Evolutionary conservation across 1,140 invertebrate genomes (phyloP).

Genomic region (Harpegnathos saltator): DNA sequence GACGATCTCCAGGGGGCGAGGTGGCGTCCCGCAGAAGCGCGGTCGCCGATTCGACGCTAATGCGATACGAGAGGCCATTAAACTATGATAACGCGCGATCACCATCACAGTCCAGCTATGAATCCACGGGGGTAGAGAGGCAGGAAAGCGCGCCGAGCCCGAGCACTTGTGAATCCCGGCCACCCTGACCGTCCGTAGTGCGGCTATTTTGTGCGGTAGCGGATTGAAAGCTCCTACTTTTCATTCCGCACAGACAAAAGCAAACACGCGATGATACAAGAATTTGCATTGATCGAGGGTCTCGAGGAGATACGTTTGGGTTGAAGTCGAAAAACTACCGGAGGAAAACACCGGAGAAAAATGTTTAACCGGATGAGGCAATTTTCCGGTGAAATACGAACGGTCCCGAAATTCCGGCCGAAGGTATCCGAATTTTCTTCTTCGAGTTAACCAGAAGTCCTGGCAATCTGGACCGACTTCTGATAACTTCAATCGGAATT

Average conservation of each 20-base stretch:
- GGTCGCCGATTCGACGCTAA: constrained; percentile 12
- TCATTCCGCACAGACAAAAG: constrained; percentile 35
- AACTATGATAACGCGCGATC: constrained; percentile 74
- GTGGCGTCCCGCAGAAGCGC: constrained; percentile 1
- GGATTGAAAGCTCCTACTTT: neutral
- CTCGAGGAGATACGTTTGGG: no score
- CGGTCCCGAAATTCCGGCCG: no score
- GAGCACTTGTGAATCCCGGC: constrained; percentile 55
- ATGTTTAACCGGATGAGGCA: no score
- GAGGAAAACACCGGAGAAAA: no score
- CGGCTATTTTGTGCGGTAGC: constrained; percentile 28
- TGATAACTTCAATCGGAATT: no score
- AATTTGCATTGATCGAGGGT: constrained; percentile 28
- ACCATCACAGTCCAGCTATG: constrained; percentile 59
- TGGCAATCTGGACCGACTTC: no score
- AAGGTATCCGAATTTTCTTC: no score
- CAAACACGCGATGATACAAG: constrained; percentile 30
- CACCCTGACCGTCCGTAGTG: constrained; percentile 40
- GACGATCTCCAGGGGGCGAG: constrained; percentile 20
- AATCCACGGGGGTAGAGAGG: constrained; percentile 38
- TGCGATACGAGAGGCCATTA: constrained; percentile 68
- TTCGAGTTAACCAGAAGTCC: no score
- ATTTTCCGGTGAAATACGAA: no score
- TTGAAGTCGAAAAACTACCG: no score
- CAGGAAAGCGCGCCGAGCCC: constrained; percentile 7